Evolutionary conservation across 2,797 vertebrate genomes (phyloP), one percentile per base, ranked within the genome.

Genomic region (Acanthurus tractus): DNA sequence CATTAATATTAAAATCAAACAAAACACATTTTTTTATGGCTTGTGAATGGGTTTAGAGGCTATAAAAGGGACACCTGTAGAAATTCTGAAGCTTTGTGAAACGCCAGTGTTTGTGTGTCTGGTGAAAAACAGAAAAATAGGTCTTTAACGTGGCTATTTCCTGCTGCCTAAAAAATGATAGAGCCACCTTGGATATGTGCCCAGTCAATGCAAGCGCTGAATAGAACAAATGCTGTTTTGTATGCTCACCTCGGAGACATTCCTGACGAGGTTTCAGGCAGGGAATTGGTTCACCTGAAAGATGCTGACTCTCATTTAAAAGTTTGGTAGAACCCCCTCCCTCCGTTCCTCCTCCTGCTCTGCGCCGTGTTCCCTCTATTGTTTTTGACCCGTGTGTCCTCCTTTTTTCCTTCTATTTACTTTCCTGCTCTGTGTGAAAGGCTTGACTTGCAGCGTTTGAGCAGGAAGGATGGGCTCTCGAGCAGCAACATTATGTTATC

Each of bases 401-500:
- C 74, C 62, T 76, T 50, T 71, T 55, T 78, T 29, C 29, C 40
- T 29, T 78, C 22, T 44, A 67, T 76, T 75, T 65, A 48, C 75
- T 83, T 65, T 56, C 22, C 70, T 40, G 52, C 23, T 1, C 57
- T 22, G 44, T 59, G 65, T 63, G 50, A 83, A 49, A 59, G 61
- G 8, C 40, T 63, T 79, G 67, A 83, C 50, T 49, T 54, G 76
- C 79, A 56, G 53, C 8, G 55, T 70, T 82, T 70, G 79, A 48
- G 72, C 64, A 57, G 59, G 61, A 69, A 34, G 29, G 78, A 79
- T 63, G 76, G 67, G 70, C 83, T 82, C 73, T 72, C 20, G 10
- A 84, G 79, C 63, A 46, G 77, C 77, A 50, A 6, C n/a, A 76
- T 81, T 79, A 57, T 49, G 49, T 81, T 88, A 86, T 88, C 82